Percentiles rank a stretch among this genome's conserved stretches.
Conservation (phyloP, 2,888 invertebrate genomes). For the Pheosia tremula region DNA sequence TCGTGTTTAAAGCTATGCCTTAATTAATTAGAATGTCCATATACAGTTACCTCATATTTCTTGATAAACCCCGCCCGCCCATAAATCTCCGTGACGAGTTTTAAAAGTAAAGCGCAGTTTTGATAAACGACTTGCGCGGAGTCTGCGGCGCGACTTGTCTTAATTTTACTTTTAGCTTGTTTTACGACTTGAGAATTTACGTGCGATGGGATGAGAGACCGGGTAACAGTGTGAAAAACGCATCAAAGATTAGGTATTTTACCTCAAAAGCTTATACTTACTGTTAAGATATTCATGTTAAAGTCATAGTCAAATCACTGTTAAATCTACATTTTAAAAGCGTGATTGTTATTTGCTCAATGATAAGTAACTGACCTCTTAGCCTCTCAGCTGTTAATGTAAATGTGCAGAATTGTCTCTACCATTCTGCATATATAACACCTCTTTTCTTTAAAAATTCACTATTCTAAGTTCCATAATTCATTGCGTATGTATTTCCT, state of each 20-base stretch:
- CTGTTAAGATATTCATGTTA: no score
- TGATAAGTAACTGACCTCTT: no score
- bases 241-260: background rate
- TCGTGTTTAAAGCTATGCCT: background rate
- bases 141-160: slow-evolving; percentile 27
- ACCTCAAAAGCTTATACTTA: no score
- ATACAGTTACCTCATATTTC: slow-evolving; percentile 5
- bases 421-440: no score
- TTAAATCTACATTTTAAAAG: no score
- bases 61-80: slow-evolving; percentile 21
- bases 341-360: no score
- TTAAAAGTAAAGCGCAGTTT: slow-evolving; percentile 44
- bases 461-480: no score
- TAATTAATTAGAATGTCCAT: background rate
- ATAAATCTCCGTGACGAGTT: slow-evolving; percentile 60
- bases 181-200: slow-evolving; percentile 45
- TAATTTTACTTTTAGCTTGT: slow-evolving; percentile 46
- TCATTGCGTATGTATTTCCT: no score
- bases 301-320: no score
- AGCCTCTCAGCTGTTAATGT: no score
- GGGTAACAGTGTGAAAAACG: background rate
- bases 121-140: slow-evolving; percentile 45
- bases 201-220: slow-evolving; percentile 10
- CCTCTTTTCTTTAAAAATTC: no score
- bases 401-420: no score